Evolutionary conservation across 1,140 invertebrate species (phyloP).

Genomic region (Elysia chlorotica): DNA sequence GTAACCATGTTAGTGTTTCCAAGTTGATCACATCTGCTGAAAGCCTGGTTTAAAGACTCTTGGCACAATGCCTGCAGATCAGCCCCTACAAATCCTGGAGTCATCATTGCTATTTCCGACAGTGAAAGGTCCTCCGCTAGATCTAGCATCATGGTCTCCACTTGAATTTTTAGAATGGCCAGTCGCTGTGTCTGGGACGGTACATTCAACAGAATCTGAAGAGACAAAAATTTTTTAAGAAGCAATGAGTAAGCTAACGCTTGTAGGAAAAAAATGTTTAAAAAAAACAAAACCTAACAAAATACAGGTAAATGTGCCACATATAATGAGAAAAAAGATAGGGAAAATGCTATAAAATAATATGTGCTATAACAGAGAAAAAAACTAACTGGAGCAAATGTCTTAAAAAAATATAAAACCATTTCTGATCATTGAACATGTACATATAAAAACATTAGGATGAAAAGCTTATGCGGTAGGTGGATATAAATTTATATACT

Average conservation of each 20-base stretch:
- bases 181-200: conserved; percentile 41
- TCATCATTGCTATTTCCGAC: conserved; percentile 42
- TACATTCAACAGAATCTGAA: conserved; percentile 52
- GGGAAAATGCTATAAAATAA: background rate
- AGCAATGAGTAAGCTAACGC: background rate
- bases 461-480: background rate
- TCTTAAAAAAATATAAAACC: background rate
- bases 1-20: no score
- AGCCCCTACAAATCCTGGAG: conserved; percentile 65
- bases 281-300: no score
- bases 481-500: background rate
- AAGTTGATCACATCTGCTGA: no score
- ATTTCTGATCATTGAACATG: background rate
- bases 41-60: no score
- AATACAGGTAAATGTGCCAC: no score
- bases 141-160: conserved; percentile 27
- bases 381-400: background rate
- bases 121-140: conserved; percentile 43
- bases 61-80: conserved; percentile 62
- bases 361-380: conserved; percentile 1
- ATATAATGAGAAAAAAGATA: no score
- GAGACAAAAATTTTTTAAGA: conserved; percentile 6
- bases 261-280: background rate
- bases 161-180: conserved; percentile 40
- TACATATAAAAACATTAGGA: background rate